Evolutionary conservation across 92 coral and sea anemone genomes (phyloP), one percentile per base, ranked within the genome.

Genomic region (Scolanthus callimorphus): DNA sequence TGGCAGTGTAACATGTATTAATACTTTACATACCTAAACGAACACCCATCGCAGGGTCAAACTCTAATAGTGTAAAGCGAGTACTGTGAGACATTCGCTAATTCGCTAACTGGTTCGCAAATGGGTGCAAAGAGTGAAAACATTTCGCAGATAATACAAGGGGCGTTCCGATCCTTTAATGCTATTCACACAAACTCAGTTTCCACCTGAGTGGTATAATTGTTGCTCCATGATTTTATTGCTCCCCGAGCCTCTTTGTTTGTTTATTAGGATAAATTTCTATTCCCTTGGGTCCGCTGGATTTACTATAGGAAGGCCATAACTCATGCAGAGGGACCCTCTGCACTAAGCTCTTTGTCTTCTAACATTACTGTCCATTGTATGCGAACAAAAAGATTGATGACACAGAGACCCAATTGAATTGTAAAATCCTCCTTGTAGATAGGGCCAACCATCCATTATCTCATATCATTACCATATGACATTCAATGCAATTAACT

Each of bases 401-500:
- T 88, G 77, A 88, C 80, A 80, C 73, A 61, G 70, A 65, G 67
- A 83, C 38, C 46, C 60, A 58, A 57, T 55, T 88, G 96, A 83
- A 83, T 83, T 51, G 85, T 20, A 39, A 52, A 80, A 83, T 54
- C 90, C 81, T 63, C 78, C 59, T 72, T 34, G 68, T 76, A 77
- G 72, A 83, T 83, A 74, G 83, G 19, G 50, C 47, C 59, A 55
- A 69, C 76, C 63, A 65, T 74, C 96, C 78, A 83, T 88, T 86
- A 77, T 86, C 70, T 77, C 67, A 70, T 86, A 77, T 86, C 83
- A 76, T 88, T 84, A 76, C 77, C 96, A 69, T 65, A 80, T 88
- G 96, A 67, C 90, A 83, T 81, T 73, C 65, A 73, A 87, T 83
- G 86, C 86, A 83, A 83, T 87, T 83, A 83, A 70, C n/a, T 57